Base-by-base conservation (phyloP, 2,888 invertebrate species). In the Rutpela maculata region DNA sequence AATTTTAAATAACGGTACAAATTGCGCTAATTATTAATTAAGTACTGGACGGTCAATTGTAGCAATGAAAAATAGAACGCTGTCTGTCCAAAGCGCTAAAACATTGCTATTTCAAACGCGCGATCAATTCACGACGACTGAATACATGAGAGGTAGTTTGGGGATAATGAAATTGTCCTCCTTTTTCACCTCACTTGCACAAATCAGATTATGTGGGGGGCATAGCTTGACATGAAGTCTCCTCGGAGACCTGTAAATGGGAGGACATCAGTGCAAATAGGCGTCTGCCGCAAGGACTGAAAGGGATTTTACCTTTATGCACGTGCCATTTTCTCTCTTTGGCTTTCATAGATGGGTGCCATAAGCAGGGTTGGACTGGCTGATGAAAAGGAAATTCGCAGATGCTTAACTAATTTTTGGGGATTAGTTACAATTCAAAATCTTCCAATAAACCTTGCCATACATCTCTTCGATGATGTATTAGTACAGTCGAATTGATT, bases 301-400 rank as follows among this genome's bases (percentile, higher is more conserved):
- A 71, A 50, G 73, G 65, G 56, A 65, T 73, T 73, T 56, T 55
- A 22, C 43, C 56, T 57, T 73, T 63, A 22, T 73, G 65, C 73
- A 73, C 66, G 73, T 73, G 73, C 35, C 63, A 35, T 56, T 19
- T 22, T 31, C 63, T 35, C 38, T 35, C 63, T 63, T 10, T n/a
- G 57, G 31, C 31, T 18, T 63, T 35, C 31, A 38, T 22, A 22
- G 35, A 38, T 31, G 63, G 7, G n/a, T 4, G 35, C n/a, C 7
- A 3, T 15, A 63, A 38, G 9, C 57, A 63, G 63, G 38, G n/a
- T 63, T 35, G 63, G 63, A 63, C 63, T 63, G 63, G 35, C 17
- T 38, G 31, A 63, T 38, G 63, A 63, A 17, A 15, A 18, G 38
- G 31, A 63, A 38, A 63, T 35, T 63, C 35, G 10, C 7, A 5